A percentile compares a stretch with the other conserved stretches of the same genome.
phyloP scores from a whole-genome alignment of 2,888 invertebrate genomes.

The Acronicta leporina region DNA sequence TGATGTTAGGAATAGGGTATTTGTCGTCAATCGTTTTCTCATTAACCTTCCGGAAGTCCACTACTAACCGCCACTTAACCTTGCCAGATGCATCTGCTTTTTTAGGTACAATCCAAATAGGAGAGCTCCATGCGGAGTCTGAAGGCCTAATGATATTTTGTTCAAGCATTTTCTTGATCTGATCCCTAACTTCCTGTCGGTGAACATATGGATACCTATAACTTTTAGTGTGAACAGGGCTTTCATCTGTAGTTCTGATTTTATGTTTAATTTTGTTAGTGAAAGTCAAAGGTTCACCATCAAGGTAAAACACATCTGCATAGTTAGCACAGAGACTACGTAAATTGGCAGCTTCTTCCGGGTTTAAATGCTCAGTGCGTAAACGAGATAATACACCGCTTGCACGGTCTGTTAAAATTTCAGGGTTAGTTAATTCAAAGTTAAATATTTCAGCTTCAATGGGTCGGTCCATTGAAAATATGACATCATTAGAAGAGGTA shows the following conservation, averaged over 20 bases:
- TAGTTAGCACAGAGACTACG: not conserved
- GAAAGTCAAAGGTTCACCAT: not conserved
- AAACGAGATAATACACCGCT: constrained; percentile 11
- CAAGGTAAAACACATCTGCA: constrained; percentile 6
- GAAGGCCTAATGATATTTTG: not conserved
- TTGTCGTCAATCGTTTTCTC: constrained; percentile 10
- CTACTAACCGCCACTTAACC: constrained; percentile 8
- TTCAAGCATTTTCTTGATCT: not conserved
- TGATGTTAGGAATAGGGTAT: constrained; percentile 8
- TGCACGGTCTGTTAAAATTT: too few relatives aligned
- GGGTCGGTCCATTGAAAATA: too few relatives aligned
- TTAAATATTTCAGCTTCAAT: too few relatives aligned
- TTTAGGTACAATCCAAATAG: constrained; percentile 7
- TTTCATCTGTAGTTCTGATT: not conserved
- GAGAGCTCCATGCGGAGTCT: not conserved
- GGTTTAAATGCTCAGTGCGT: constrained; percentile 7
- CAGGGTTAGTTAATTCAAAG: too few relatives aligned
- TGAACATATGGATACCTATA: constrained; percentile 4
- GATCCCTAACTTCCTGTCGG: not conserved
- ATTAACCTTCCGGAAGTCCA: constrained; percentile 9
- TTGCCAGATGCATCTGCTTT: constrained; percentile 12
- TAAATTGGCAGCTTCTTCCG: constrained; percentile 2
- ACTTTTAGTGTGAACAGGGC: not conserved
- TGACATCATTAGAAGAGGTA: too few relatives aligned
- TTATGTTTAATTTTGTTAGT: not conserved